These are phyloP conservation scores for Phaetusa simplex DNA, from an alignment of 2,113 vertebrate genomes.

Conservation along the genomic window DNA sequence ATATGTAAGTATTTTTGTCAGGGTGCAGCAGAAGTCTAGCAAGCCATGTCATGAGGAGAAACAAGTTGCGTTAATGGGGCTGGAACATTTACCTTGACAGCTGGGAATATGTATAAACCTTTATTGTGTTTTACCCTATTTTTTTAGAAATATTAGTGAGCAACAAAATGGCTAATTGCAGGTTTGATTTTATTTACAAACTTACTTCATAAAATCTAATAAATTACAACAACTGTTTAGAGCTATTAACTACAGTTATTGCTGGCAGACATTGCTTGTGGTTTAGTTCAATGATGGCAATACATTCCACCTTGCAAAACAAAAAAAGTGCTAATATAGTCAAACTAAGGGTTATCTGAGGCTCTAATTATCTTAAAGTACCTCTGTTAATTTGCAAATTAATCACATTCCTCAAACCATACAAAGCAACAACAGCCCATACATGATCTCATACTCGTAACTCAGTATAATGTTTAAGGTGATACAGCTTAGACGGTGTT, in stretches of 20 bases:
- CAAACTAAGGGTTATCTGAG: constrained; percentile 21
- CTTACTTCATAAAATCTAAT: constrained; percentile 11
- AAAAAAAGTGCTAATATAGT: constrained; percentile 41
- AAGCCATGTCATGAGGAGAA: neutral
- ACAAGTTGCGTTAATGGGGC: neutral
- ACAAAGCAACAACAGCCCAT: neutral
- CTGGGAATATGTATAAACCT: neutral
- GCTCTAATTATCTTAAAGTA: constrained; percentile 56
- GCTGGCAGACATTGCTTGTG: constrained; percentile 24
- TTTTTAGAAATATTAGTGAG: neutral
- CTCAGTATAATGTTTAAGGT: neutral
- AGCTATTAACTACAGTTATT: constrained; percentile 48
- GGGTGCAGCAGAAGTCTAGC: neutral
- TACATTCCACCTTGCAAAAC: constrained; percentile 35
- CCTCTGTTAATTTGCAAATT: constrained; percentile 39
- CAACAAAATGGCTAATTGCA: constrained; percentile 15
- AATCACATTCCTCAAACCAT: constrained; percentile 28
- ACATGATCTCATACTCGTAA: neutral
- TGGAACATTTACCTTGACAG: neutral
- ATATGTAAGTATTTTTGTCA: neutral
- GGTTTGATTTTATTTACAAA: constrained; percentile 37
- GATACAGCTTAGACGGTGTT: neutral
- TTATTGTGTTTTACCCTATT: neutral
- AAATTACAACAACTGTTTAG: constrained; percentile 1
- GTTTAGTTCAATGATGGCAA: constrained; percentile 40